phyloP scores from a whole-genome alignment of 2,888 invertebrate species.

The Microctonus brassicae region DNA sequence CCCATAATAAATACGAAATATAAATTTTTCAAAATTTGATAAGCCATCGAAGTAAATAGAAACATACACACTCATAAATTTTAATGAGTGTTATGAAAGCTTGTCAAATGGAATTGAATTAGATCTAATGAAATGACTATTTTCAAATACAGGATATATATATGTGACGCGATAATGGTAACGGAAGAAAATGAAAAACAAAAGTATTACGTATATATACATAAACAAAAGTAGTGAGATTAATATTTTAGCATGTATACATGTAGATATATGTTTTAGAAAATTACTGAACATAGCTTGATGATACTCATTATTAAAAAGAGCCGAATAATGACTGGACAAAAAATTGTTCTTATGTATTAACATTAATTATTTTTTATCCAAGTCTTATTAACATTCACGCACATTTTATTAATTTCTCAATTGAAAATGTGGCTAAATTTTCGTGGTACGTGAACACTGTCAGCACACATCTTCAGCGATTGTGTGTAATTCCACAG shows the following conservation, averaged over 20 bases:
- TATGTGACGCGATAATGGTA: neutral
- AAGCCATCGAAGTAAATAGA: too few relatives aligned
- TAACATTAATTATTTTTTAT: neutral
- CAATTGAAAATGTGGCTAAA: slow-evolving; percentile 17
- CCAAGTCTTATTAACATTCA: neutral
- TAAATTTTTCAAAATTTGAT: neutral
- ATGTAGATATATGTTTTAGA: neutral
- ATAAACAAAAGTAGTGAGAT: neutral
- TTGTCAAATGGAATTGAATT: neutral
- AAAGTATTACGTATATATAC: neutral
- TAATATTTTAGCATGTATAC: neutral
- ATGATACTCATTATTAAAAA: neutral
- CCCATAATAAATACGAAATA: neutral
- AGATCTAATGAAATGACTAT: neutral
- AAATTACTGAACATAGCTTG: neutral
- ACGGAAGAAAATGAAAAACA: neutral
- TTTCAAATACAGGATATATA: neutral
- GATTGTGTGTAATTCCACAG: slow-evolving; percentile 27
- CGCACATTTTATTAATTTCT: neutral
- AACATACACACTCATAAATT: neutral
- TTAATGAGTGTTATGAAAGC: neutral
- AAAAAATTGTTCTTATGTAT: neutral
- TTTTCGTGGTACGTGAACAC: slow-evolving; percentile 37
- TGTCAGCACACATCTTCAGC: slow-evolving; percentile 38
- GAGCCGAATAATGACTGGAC: neutral